These are phyloP conservation scores for Enteromius afrohamiltoni DNA, from an alignment of 2,797 vertebrate genomes.

Conservation along the genomic window DNA sequence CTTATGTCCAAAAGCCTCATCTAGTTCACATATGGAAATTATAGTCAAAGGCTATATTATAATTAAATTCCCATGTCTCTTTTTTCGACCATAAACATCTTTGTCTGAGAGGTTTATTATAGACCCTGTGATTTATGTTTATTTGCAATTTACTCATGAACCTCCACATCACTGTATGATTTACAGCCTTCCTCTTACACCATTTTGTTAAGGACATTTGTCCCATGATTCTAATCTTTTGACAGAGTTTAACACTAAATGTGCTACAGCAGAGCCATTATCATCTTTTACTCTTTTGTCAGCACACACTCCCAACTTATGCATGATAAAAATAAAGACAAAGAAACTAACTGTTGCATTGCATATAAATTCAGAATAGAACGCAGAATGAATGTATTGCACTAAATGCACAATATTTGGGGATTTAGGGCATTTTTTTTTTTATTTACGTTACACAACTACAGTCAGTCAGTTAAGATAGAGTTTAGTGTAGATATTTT, in stretches of 20 bases:
- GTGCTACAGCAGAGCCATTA: not conserved
- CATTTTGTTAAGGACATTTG: not conserved
- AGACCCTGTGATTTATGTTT: conserved; percentile 2
- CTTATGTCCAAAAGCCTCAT: not conserved
- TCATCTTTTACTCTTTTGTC: not conserved
- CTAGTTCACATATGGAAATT: not conserved
- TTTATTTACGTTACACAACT: not conserved
- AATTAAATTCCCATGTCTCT: conserved; percentile 1
- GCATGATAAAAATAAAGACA: not conserved
- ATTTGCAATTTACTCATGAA: not conserved
- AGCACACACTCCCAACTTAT: not conserved
- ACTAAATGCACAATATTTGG: too few species aligned
- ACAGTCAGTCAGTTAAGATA: not conserved
- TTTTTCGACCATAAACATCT: conserved; percentile 16
- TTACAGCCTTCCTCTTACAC: conserved; percentile 9
- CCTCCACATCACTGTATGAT: not conserved
- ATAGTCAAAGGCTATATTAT: not conserved
- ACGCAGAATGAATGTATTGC: not conserved
- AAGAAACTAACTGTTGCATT: not conserved
- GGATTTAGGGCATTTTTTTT: not conserved
- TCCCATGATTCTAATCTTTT: not conserved
- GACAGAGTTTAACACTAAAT: not conserved
- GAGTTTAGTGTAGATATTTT: not conserved
- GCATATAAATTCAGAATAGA: not conserved
- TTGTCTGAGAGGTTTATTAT: conserved; percentile 12